Percentiles rank a stretch among this genome's conserved stretches.
Evolutionary conservation across 1,140 invertebrate species (phyloP).

Genomic region (Colletes gigas): DNA sequence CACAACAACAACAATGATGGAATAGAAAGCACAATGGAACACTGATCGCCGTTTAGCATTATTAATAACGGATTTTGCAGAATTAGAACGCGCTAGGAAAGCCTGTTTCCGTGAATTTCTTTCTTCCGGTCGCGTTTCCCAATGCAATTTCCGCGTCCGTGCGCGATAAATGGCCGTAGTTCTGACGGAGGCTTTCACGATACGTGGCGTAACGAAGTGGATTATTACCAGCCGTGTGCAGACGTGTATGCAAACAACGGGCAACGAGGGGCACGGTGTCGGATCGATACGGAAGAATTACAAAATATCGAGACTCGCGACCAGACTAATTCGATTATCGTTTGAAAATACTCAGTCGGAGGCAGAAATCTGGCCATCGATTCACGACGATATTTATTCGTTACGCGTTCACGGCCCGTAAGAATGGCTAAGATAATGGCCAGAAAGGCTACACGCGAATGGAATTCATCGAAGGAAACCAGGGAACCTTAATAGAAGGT

Average conservation of each 20-base stretch:
- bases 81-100: too few relatives aligned
- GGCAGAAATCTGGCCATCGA: neutral
- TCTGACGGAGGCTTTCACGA: neutral
- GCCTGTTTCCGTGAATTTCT: neutral
- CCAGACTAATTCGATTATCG: neutral
- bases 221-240: slow-evolving; percentile 1
- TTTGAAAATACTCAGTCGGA: neutral
- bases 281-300: slow-evolving; percentile 30
- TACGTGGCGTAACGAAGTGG: neutral
- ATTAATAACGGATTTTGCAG: too few relatives aligned
- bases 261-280: neutral
- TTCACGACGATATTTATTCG: too few relatives aligned
- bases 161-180: neutral
- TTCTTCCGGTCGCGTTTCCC: neutral
- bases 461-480: too few relatives aligned
- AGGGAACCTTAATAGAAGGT: too few relatives aligned
- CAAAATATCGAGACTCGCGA: neutral
- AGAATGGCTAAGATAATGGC: too few relatives aligned
- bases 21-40: too few relatives aligned
- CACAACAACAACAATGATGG: too few relatives aligned
- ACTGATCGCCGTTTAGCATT: too few relatives aligned
- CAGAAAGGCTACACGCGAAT: too few relatives aligned
- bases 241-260: slow-evolving; percentile 8
- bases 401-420: too few relatives aligned
- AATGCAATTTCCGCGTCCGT: neutral